phyloP scores from a whole-genome alignment of 2,888 invertebrate genomes.

The Camptogramma bilineatum region DNA sequence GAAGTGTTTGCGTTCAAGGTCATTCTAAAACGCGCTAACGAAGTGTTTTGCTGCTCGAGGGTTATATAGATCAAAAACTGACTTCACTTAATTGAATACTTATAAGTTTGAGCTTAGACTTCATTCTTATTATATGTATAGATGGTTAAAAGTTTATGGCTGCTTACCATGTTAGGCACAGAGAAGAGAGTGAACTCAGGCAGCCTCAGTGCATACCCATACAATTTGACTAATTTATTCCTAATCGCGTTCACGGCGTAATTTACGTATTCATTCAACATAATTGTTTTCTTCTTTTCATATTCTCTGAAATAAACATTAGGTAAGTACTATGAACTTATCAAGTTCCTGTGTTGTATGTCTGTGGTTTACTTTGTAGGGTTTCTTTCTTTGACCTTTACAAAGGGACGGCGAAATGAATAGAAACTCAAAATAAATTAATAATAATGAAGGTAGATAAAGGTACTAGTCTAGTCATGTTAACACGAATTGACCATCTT shows the following conservation, averaged over 20 bases:
- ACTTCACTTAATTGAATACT: no score
- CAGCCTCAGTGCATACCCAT: conserved; percentile 43
- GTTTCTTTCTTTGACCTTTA: conserved; percentile 11
- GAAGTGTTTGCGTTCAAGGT: no score
- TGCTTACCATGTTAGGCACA: conserved; percentile 50
- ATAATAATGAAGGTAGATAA: no score
- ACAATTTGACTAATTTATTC: conserved; percentile 47
- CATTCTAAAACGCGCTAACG: no score
- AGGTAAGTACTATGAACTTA: conserved; percentile 14
- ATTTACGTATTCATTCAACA: conserved; percentile 60
- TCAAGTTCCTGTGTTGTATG: conserved; percentile 1
- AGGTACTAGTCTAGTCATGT: no score
- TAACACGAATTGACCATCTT: no score
- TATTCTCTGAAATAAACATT: conserved; percentile 56
- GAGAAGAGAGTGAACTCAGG: conserved; percentile 49
- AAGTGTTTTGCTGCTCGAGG: no score
- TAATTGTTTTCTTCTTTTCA: conserved; percentile 57
- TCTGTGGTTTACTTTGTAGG: conserved; percentile 11
- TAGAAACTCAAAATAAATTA: background rate
- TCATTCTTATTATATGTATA: no score
- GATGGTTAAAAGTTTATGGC: background rate
- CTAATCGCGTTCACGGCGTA: conserved; percentile 51
- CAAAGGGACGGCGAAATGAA: background rate
- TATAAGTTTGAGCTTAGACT: no score
- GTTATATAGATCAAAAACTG: no score